Percentiles rank a stretch among this genome's conserved stretches.
Conservation (phyloP, 2,113 vertebrate genomes). For the Willisornis vidua region DNA sequence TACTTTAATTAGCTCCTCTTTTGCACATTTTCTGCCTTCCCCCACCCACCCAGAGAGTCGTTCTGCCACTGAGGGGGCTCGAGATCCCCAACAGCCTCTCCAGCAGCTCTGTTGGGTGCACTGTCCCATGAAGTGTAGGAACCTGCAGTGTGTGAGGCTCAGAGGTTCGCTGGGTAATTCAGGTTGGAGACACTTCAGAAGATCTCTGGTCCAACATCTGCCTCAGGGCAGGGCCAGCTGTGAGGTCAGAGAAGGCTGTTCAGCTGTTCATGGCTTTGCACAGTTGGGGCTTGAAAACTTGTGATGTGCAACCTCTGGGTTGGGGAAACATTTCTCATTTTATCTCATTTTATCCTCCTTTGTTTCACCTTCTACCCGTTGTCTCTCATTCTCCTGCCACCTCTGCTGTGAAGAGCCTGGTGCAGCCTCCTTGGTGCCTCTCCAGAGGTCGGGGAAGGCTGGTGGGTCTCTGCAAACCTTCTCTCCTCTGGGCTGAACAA, state of each 20-base stretch:
- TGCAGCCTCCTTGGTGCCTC: not conserved
- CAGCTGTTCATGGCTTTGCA: not conserved
- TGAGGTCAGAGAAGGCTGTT: not conserved
- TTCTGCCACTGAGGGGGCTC: not conserved
- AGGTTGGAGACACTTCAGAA: not conserved
- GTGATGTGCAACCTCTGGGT: not conserved
- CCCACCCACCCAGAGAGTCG: accelerated
- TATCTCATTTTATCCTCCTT: not conserved
- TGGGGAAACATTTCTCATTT: not conserved
- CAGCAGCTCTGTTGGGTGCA: not conserved
- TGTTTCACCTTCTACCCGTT: accelerated
- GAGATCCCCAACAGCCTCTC: not conserved
- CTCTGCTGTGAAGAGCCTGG: not conserved
- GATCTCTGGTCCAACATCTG: not conserved
- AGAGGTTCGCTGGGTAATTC: not conserved
- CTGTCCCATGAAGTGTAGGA: not conserved
- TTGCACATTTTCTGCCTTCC: not conserved
- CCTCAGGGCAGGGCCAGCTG: not conserved
- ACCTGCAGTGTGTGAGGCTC: not conserved
- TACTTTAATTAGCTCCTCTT: not conserved
- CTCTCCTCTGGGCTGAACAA: not conserved
- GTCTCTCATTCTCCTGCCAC: not conserved
- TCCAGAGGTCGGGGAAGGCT: not conserved
- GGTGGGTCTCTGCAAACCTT: not conserved
- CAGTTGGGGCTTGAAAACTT: not conserved